Percentiles rank a stretch among this genome's conserved stretches.
Conservation (phyloP, 2,888 invertebrate species). For the Heteropelma amictum region DNA sequence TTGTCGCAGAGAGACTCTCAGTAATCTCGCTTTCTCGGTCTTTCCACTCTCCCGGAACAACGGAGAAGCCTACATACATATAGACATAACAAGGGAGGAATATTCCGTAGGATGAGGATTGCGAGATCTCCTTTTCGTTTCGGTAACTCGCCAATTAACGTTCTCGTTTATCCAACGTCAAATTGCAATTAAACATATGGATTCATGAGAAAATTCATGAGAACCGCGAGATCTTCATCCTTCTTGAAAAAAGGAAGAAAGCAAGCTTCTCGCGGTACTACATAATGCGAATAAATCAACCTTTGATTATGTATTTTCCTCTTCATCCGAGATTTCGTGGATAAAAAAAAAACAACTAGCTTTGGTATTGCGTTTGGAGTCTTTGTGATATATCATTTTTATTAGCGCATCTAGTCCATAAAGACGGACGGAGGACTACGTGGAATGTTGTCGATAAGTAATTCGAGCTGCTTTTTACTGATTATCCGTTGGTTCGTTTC, state of each 20-base stretch:
- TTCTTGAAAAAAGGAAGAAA: no score
- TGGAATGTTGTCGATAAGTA: background rate
- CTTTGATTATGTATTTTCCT: background rate
- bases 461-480: background rate
- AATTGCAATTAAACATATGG: constrained; percentile 51
- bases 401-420: background rate
- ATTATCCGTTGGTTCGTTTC: background rate
- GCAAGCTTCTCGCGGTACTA: no score
- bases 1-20: constrained; percentile 61
- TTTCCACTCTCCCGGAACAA: constrained; percentile 26
- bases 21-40: constrained; percentile 64
- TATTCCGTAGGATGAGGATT: constrained; percentile 51
- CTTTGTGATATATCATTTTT: background rate
- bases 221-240: background rate
- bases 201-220: constrained; percentile 45
- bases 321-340: background rate
- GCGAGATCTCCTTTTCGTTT: constrained; percentile 72
- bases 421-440: background rate
- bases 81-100: constrained; percentile 8
- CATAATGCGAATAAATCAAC: background rate
- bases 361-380: background rate
- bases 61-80: constrained; percentile 18
- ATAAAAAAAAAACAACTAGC: background rate
- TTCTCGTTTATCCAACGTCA: constrained; percentile 38
- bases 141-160: constrained; percentile 62